Evolutionary conservation across 2,888 invertebrate genomes (phyloP), one percentile per base, ranked within the genome.

Genomic region (Notodonta ziczac): DNA sequence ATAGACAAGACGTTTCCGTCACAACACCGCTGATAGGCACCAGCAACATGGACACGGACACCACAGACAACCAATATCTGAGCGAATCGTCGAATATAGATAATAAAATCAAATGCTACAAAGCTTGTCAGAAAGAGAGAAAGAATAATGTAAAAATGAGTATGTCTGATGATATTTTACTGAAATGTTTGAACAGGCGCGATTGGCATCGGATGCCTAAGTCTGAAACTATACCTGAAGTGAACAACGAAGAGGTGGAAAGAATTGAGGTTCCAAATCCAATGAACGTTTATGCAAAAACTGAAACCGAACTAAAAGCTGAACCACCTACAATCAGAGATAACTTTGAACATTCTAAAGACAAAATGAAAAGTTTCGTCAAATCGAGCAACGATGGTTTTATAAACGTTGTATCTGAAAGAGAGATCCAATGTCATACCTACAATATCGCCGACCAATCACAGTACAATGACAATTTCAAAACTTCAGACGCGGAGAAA

Each of bases 131-230:
- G 50, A 89, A 88, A 56, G 84, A 88, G 46, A 73, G 73, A 14
- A 77, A 78, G 48, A 75, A 81, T 10, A 80, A 82, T 10, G 64
- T 78, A 0, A 88, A 88, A 70, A 67, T 82, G 1, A 85, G 88
- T 59, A 81, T 91, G 80, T 91, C 93, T 0, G 93, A 93, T 61
- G 93, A 93, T 69, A 91, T 93, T 14, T 63, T 93, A 50, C 83
- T 89, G 0, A 93, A 93, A 80, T 93, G 90, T 63, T 52, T 93
- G 6, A 90, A 84, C 4, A 81, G 92, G 65, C 75, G 93, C 12
- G 85, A 88, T 57, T 93, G 93, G 93, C 82, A 73, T 6, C 78
- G 78, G 3, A 73, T 85, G 32, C 78, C 82, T 5, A 82, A 75
- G 70, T 83, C 86, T 0, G 83, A 86, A 24, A 75, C 72, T 0